Conservation (phyloP, 2,797 vertebrate species). For the Hydrophis major region DNA sequence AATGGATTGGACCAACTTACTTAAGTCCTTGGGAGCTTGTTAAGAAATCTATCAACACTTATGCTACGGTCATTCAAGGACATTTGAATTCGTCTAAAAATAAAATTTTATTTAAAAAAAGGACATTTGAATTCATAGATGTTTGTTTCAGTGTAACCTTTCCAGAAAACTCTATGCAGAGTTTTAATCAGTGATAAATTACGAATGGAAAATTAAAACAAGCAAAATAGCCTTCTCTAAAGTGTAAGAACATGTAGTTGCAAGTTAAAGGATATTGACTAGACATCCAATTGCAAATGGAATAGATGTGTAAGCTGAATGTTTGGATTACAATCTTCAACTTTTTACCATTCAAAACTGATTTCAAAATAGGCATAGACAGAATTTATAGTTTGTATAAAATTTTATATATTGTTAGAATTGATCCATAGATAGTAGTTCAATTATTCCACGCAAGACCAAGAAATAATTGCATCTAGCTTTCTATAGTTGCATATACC, state of each 20-base stretch:
- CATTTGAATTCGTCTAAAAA: not conserved
- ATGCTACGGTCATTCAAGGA: not conserved
- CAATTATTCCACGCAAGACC: not conserved
- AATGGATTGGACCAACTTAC: not conserved
- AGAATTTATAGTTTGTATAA: not conserved
- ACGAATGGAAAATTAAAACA: not conserved
- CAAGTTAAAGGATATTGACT: not conserved
- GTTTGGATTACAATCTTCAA: not conserved
- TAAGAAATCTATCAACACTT: not conserved
- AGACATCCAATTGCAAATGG: not conserved
- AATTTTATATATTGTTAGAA: not conserved
- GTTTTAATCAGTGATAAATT: not conserved
- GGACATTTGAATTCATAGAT: not conserved
- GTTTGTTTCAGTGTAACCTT: not conserved
- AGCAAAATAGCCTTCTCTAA: not conserved
- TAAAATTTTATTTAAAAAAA: not conserved
- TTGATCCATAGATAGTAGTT: not conserved
- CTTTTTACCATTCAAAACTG: not conserved
- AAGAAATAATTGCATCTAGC: not conserved
- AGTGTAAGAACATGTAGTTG: not conserved
- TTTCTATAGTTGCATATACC: not conserved
- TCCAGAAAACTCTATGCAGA: not conserved
- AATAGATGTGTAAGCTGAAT: not conserved
- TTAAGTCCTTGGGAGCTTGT: not conserved
- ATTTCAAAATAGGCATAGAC: not conserved